Conservation (phyloP, 2,888 invertebrate species). For the Corythucha ciliata region DNA sequence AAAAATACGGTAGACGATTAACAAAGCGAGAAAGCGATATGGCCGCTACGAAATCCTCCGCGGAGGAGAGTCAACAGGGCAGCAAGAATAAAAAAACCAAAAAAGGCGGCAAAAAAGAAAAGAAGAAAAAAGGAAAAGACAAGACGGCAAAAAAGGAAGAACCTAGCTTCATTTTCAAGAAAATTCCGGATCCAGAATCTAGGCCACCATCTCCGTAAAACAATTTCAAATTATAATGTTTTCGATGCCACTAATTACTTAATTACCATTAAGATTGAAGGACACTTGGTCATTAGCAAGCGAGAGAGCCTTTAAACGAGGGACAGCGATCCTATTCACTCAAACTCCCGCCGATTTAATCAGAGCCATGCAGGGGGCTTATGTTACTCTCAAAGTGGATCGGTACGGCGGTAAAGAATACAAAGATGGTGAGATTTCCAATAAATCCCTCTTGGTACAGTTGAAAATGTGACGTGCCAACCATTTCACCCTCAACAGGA, state of each 20-base stretch:
- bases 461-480: not conserved
- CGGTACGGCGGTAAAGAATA: conserved; percentile 23
- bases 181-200: not conserved
- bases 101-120: conserved; percentile 12
- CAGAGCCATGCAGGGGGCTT: conserved; percentile 5
- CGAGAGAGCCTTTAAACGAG: conserved; percentile 20
- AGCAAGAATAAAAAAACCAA: not conserved
- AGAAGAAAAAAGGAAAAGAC: conserved; percentile 14
- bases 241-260: not conserved
- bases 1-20: not conserved
- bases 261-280: conserved; percentile 2
- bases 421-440: conserved; percentile 12
- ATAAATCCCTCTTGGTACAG: too few relatives aligned
- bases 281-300: conserved; percentile 23
- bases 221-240: not conserved
- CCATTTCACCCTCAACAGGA: not conserved
- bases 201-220: not conserved
- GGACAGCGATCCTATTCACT: conserved; percentile 16
- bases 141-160: conserved; percentile 5
- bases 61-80: not conserved
- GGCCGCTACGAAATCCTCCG: not conserved
- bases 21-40: too few relatives aligned
- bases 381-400: conserved; percentile 12
- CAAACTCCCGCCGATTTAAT: conserved; percentile 14
- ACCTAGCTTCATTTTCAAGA: conserved; percentile 1